A percentile compares a stretch with the other conserved stretches of the same genome.
Evolutionary conservation across 2,797 vertebrate genomes (phyloP).

Genomic region (Epinephelus malabaricus): DNA sequence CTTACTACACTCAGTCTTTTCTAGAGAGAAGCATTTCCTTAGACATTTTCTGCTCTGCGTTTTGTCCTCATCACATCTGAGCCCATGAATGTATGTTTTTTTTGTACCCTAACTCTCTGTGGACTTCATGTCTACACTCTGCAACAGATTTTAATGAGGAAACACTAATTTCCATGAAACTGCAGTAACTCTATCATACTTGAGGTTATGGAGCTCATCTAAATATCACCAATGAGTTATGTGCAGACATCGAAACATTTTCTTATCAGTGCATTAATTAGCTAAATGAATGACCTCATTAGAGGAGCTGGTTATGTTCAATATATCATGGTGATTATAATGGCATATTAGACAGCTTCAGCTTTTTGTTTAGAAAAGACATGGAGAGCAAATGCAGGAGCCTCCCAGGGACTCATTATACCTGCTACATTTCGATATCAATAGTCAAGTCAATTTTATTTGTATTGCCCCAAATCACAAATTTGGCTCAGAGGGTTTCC

Average conservation of each 20-base stretch:
- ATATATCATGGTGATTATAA: constrained; percentile 38
- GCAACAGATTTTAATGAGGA: constrained; percentile 38
- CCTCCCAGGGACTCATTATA: neutral
- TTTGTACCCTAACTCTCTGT: neutral
- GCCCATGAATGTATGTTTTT: neutral
- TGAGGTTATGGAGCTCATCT: constrained; percentile 25
- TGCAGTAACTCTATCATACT: neutral
- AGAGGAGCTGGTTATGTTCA: constrained; percentile 34
- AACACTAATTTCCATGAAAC: constrained; percentile 10
- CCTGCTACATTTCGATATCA: neutral
- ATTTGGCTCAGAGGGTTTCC: neutral
- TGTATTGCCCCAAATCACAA: neutral
- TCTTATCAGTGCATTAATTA: constrained; percentile 61
- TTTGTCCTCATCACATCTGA: constrained; percentile 7
- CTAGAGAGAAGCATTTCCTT: neutral
- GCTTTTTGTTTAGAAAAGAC: constrained; percentile 9
- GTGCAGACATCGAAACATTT: constrained; percentile 30
- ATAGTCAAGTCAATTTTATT: neutral
- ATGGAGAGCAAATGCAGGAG: neutral
- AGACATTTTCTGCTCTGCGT: neutral
- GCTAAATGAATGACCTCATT: constrained; percentile 54
- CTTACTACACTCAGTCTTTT: neutral
- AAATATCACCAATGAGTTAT: constrained; percentile 20
- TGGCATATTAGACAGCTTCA: constrained; percentile 3
- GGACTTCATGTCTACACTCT: neutral